These are phyloP conservation scores for Ophion ventricosus DNA, from an alignment of 2,888 invertebrate species.

Conservation along the genomic window DNA sequence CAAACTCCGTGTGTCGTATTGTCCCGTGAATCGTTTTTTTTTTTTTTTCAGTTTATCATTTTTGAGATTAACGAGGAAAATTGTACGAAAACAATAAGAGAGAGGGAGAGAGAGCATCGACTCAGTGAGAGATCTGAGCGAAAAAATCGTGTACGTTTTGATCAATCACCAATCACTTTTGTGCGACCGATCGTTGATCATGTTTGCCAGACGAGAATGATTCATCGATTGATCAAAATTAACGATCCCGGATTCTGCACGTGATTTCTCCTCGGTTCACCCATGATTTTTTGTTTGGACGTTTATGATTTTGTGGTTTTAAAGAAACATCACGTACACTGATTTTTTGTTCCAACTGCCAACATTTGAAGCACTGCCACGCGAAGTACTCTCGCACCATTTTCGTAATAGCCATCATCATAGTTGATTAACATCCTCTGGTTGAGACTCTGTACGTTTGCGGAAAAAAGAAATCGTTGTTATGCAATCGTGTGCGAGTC, in stretches of 20 bases:
- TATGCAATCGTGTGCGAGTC: constrained; percentile 67
- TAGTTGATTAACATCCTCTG: constrained; percentile 29
- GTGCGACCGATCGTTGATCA: background rate
- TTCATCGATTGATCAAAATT: constrained; percentile 1
- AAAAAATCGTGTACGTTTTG: background rate
- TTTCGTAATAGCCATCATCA: constrained; percentile 23
- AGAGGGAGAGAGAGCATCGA: background rate
- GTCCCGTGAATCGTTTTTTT: constrained; percentile 39
- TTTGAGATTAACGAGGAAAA: background rate
- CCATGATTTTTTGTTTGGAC: background rate
- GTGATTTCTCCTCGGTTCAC: background rate
- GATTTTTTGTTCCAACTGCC: background rate
- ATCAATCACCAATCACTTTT: constrained; percentile 1
- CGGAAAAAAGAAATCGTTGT: constrained; percentile 52
- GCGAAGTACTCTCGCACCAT: constrained; percentile 48
- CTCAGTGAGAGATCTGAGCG: background rate
- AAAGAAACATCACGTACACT: background rate
- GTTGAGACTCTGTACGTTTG: constrained; percentile 35
- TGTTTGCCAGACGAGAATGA: background rate
- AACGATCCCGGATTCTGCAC: constrained; percentile 4
- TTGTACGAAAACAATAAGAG: constrained; percentile 2
- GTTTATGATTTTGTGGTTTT: background rate
- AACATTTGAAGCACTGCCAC: constrained; percentile 43
- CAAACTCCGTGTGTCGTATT: constrained; percentile 65
- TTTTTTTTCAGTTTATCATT: background rate